phyloP scores from a whole-genome alignment of 2,797 vertebrate species.

The Hephaestus fuliginosus region DNA sequence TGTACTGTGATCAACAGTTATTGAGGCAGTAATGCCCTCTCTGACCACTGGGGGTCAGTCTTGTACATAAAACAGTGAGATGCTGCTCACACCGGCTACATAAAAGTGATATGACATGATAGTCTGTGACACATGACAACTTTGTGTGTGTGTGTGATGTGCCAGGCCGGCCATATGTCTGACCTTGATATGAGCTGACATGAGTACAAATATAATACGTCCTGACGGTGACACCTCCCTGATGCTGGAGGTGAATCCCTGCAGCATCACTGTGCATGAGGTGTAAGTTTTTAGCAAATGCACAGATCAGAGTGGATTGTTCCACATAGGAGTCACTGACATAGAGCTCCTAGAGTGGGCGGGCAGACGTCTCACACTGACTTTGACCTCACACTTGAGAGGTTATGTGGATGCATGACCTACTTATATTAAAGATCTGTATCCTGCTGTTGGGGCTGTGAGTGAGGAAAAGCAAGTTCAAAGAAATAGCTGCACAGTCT shows the following conservation, averaged over 20 bases:
- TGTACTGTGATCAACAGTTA: background rate
- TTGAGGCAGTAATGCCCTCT: background rate
- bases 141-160: background rate
- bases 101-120: background rate
- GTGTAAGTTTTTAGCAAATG: background rate
- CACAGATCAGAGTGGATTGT: background rate
- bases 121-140: background rate
- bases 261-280: background rate
- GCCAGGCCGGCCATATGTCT: background rate
- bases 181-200: slow-evolving; percentile 20
- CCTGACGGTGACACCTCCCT: background rate
- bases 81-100: background rate
- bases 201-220: slow-evolving; percentile 1
- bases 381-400: background rate
- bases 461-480: background rate
- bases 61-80: background rate
- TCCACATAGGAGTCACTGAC: background rate
- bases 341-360: background rate
- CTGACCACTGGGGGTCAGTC: slow-evolving; percentile 46
- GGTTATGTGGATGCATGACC: background rate
- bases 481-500: background rate
- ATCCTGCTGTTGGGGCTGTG: background rate
- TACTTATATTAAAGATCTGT: background rate
- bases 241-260: background rate
- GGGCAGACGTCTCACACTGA: background rate